phyloP scores from a whole-genome alignment of 2,797 vertebrate species.

The Megaceryle alcyon region DNA sequence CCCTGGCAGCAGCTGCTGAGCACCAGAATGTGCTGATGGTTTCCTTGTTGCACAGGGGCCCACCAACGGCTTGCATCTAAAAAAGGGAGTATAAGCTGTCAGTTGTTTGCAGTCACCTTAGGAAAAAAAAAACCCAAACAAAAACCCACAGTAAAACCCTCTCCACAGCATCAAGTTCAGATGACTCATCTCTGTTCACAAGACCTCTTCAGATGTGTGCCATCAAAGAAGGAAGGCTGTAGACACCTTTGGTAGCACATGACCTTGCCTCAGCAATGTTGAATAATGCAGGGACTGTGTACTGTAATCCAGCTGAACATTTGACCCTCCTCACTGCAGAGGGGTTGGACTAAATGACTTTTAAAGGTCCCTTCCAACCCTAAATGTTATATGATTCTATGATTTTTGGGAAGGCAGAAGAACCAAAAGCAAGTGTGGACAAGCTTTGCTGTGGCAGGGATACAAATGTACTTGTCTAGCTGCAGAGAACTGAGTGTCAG shows the following conservation, averaged over 20 bases:
- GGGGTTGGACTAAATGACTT: neutral
- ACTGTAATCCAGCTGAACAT: neutral
- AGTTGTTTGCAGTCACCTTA: neutral
- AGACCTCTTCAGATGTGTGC: neutral
- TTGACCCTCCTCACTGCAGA: neutral
- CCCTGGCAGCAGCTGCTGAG: neutral
- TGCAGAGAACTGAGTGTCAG: neutral
- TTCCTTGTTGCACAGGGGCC: neutral
- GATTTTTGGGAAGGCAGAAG: neutral
- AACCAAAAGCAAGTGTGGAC: neutral
- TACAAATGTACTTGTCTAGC: neutral
- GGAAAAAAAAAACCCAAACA: neutral
- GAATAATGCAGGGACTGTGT: neutral
- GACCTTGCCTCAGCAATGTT: neutral
- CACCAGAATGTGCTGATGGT: neutral
- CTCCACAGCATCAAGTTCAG: neutral
- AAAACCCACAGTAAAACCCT: neutral
- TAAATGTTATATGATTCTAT: neutral
- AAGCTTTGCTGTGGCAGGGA: neutral
- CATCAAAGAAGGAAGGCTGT: neutral
- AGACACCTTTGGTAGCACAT: neutral
- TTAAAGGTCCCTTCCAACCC: neutral
- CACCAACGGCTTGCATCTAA: neutral
- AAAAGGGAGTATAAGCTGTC: neutral
- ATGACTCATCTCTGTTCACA: neutral